Evolutionary conservation across 2,797 vertebrate genomes (phyloP).

Genomic region (Fundulus diaphanus): DNA sequence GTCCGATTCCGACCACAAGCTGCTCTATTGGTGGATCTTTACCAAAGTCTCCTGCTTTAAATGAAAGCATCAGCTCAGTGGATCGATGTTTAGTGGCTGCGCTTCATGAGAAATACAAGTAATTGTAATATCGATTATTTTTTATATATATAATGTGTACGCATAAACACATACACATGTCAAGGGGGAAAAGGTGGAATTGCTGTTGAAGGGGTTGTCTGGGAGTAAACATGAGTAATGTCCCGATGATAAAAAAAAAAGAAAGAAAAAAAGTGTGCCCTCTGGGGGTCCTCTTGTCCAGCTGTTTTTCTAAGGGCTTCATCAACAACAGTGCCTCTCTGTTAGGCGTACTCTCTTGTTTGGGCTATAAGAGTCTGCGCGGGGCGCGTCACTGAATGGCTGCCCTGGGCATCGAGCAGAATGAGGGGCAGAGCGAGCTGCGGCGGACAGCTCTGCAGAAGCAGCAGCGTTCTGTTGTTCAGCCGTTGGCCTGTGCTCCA

Average conservation of each 20-base stretch:
- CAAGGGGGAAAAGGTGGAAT: conserved; percentile 16
- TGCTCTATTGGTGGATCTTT: background rate
- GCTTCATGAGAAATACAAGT: conserved; percentile 8
- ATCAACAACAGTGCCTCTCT: conserved; percentile 52
- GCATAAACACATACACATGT: conserved; percentile 18
- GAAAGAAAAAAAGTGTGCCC: conserved; percentile 31
- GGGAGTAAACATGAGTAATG: conserved; percentile 26
- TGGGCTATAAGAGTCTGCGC: conserved; percentile 60
- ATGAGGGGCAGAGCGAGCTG: conserved; percentile 72
- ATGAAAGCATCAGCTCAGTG: background rate
- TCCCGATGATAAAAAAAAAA: conserved; percentile 19
- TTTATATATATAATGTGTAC: conserved; percentile 22
- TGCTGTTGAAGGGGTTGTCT: conserved; percentile 13
- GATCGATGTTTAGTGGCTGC: background rate
- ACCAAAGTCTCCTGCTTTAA: background rate
- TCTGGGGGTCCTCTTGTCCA: conserved; percentile 34
- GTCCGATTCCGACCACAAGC: background rate
- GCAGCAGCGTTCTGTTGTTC: conserved; percentile 75
- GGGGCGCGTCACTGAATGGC: conserved; percentile 74
- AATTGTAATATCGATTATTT: conserved; percentile 1
- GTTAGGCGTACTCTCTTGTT: conserved; percentile 62
- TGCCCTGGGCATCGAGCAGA: conserved; percentile 74
- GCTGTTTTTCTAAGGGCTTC: conserved; percentile 42
- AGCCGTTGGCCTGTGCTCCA: conserved; percentile 76
- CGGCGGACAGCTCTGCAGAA: conserved; percentile 70